These are phyloP conservation scores for Tuberolachnus salignus DNA, from an alignment of 2,888 invertebrate genomes.

Conservation along the genomic window DNA sequence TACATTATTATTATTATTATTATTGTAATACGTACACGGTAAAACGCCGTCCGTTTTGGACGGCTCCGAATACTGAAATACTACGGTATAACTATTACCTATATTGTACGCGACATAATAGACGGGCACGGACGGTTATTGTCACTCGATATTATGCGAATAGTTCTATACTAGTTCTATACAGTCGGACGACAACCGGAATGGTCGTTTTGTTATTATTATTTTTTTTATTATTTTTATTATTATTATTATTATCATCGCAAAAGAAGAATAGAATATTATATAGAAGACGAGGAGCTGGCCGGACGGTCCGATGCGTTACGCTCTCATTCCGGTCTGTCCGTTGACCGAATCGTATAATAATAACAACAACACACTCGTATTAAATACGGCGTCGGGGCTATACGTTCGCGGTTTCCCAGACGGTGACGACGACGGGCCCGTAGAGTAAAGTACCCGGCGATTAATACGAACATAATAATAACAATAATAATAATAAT, in stretches of 20 bases:
- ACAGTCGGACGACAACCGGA: neutral
- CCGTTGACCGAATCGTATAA: slow-evolving; percentile 16
- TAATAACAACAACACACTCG: too few relatives aligned
- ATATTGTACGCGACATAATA: too few relatives aligned
- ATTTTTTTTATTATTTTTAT: too few relatives aligned
- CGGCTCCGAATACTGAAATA: too few relatives aligned
- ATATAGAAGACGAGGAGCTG: neutral
- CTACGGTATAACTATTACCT: too few relatives aligned
- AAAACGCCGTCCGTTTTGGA: too few relatives aligned
- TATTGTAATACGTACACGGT: too few relatives aligned
- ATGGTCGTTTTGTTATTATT: too few relatives aligned
- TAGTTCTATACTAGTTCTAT: too few relatives aligned
- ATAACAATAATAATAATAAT: neutral
- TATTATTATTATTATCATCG: neutral
- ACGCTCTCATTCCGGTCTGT: slow-evolving; percentile 45
- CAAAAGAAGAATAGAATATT: neutral
- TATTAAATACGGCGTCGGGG: neutral
- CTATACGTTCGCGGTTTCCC: slow-evolving; percentile 15
- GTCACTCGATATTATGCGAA: neutral
- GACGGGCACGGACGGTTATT: neutral
- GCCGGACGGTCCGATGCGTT: slow-evolving; percentile 7
- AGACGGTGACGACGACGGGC: neutral
- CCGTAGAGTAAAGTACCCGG: too few relatives aligned
- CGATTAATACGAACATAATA: neutral
- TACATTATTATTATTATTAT: too few relatives aligned